Evolutionary conservation across 2,888 invertebrate species (phyloP).

Genomic region (Thalpophila matura): DNA sequence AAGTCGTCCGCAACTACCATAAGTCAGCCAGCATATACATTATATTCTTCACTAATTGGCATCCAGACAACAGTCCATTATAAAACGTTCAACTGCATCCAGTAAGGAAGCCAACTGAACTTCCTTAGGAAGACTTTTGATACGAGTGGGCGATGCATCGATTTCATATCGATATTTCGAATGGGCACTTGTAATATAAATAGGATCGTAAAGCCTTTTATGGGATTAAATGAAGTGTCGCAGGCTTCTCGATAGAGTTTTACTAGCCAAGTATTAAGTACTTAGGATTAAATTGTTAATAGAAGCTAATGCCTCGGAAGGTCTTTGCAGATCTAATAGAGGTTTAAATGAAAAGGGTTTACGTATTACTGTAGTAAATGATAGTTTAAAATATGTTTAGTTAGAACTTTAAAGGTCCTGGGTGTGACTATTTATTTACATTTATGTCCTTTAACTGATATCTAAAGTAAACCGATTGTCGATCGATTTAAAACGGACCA

Average conservation of each 20-base stretch:
- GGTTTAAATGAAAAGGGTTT: constrained; percentile 14
- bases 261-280: constrained; percentile 21
- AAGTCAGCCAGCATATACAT: too few relatives aligned
- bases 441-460: constrained; percentile 6
- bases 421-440: neutral
- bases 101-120: constrained; percentile 27
- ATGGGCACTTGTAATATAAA: constrained; percentile 42
- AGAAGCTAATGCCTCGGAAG: constrained; percentile 11
- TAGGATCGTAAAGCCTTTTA: constrained; percentile 54
- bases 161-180: constrained; percentile 45
- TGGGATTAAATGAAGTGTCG: constrained; percentile 46
- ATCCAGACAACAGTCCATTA: constrained; percentile 21
- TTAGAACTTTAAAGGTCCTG: neutral
- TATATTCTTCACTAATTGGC: constrained; percentile 15
- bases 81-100: constrained; percentile 8
- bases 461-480: constrained; percentile 27
- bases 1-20: too few relatives aligned
- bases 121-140: constrained; percentile 16
- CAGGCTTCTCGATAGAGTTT: constrained; percentile 52
- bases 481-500: constrained; percentile 26
- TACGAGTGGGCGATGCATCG: constrained; percentile 38
- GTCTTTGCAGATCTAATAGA: constrained; percentile 3
- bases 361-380: neutral
- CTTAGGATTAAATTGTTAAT: constrained; percentile 35
- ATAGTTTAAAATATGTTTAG: neutral